These are phyloP conservation scores for Pseudopleuronectes americanus DNA, from an alignment of 2,797 vertebrate species.

Conservation along the genomic window DNA sequence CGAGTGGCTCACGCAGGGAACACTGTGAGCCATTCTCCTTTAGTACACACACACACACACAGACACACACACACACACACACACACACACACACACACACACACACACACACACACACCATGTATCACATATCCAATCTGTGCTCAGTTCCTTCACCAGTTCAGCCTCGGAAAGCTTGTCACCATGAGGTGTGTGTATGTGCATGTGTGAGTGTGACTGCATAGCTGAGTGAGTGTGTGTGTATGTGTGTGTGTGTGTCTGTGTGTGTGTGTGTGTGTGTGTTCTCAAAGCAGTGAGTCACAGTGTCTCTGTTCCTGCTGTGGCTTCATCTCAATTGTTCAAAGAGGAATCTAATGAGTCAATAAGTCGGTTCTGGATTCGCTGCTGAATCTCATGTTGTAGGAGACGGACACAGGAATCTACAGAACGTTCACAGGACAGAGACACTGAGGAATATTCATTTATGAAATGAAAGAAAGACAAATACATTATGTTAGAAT, in stretches of 20 bases:
- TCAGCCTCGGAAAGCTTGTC: constrained; percentile 45
- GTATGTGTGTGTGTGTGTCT: constrained; percentile 34
- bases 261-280: constrained; percentile 15
- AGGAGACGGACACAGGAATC: no score
- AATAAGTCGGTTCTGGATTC: constrained; percentile 41
- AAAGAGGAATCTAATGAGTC: constrained; percentile 34
- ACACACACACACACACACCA: constrained; percentile 14
- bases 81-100: constrained; percentile 17
- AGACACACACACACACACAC: constrained; percentile 20
- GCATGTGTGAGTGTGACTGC: neutral
- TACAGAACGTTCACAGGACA: no score
- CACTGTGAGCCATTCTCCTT: neutral
- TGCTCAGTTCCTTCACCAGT: constrained; percentile 37
- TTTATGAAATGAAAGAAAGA: no score
- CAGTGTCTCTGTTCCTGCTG: constrained; percentile 47
- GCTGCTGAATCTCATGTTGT: neutral
- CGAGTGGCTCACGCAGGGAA: constrained; percentile 5
- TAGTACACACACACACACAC: constrained; percentile 12
- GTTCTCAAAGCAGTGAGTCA: constrained; percentile 52
- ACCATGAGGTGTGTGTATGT: constrained; percentile 36
- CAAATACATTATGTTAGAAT: no score
- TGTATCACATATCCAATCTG: constrained; percentile 47
- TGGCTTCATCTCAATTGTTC: constrained; percentile 46
- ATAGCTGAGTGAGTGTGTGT: constrained; percentile 12
- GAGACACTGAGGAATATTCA: no score